phyloP scores from a whole-genome alignment of 2,113 vertebrate species.

The Pteruthius melanotis region DNA sequence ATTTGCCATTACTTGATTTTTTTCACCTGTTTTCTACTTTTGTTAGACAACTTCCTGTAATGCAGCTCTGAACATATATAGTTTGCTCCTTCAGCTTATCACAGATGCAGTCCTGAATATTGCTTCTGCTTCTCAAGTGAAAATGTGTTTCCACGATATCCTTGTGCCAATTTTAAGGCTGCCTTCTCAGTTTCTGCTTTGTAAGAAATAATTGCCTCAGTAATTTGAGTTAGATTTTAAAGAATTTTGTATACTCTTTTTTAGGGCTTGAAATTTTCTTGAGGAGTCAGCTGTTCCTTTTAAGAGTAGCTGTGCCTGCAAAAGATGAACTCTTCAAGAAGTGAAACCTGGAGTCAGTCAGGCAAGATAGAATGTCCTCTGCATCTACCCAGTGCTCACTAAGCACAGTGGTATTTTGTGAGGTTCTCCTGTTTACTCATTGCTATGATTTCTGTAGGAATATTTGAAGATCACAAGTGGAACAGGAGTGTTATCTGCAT shows the following conservation, averaged over 20 bases:
- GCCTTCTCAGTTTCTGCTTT: neutral
- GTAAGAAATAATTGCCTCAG: neutral
- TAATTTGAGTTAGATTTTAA: constrained; percentile 12
- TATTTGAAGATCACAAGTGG: neutral
- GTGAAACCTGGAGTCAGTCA: neutral
- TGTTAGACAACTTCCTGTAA: neutral
- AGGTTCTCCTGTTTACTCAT: neutral
- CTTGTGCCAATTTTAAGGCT: neutral
- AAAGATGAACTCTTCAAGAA: neutral
- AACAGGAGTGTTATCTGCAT: neutral
- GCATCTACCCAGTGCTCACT: neutral
- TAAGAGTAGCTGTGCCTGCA: neutral
- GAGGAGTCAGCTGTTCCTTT: neutral
- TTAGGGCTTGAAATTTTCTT: neutral
- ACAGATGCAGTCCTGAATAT: neutral
- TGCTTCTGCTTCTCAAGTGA: neutral
- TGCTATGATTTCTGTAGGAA: neutral
- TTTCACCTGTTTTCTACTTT: neutral
- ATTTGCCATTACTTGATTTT: neutral
- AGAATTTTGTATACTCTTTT: neutral
- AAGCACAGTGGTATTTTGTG: neutral
- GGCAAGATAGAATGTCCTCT: neutral
- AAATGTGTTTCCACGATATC: neutral
- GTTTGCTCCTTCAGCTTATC: neutral
- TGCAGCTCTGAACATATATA: neutral